These are phyloP conservation scores for Thunnus thynnus DNA, from an alignment of 2,113 vertebrate species.

Conservation along the genomic window DNA sequence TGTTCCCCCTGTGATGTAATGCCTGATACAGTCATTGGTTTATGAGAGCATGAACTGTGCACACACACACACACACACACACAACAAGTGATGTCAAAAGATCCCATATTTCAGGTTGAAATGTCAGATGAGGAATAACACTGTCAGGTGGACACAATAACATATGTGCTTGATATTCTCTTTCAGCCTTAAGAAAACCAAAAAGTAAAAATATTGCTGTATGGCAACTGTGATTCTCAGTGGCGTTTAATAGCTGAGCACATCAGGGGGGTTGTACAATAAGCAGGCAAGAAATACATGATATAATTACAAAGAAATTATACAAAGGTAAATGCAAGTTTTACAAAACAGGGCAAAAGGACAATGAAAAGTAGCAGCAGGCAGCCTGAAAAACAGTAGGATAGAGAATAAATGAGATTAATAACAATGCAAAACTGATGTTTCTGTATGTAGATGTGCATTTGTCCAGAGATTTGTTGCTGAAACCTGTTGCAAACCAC, in stretches of 20 bases:
- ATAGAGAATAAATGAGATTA: too few relatives aligned
- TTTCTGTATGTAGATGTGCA: too few relatives aligned
- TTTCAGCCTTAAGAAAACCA: not conserved
- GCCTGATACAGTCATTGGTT: constrained; percentile 49
- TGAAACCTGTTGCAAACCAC: too few relatives aligned
- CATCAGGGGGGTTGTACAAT: too few relatives aligned
- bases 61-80: not conserved
- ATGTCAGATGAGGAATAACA: constrained; percentile 40
- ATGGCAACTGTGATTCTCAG: too few relatives aligned
- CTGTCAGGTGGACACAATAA: constrained; percentile 4
- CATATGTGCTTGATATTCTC: not conserved
- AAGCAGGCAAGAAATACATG: not conserved
- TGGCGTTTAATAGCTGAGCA: too few relatives aligned
- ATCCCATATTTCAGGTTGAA: constrained; percentile 32
- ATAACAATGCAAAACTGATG: too few relatives aligned
- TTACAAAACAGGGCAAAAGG: not conserved
- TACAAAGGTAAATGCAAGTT: not conserved
- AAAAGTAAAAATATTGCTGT: not conserved
- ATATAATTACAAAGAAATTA: not conserved
- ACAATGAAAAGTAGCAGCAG: too few relatives aligned
- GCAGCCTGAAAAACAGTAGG: too few relatives aligned
- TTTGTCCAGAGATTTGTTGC: too few relatives aligned
- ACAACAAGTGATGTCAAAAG: constrained; percentile 12
- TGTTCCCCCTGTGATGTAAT: constrained; percentile 25
- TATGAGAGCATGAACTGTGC: constrained; percentile 44